phyloP scores from a whole-genome alignment of 1,140 invertebrate genomes.

The Euura saliciscinereae region DNA sequence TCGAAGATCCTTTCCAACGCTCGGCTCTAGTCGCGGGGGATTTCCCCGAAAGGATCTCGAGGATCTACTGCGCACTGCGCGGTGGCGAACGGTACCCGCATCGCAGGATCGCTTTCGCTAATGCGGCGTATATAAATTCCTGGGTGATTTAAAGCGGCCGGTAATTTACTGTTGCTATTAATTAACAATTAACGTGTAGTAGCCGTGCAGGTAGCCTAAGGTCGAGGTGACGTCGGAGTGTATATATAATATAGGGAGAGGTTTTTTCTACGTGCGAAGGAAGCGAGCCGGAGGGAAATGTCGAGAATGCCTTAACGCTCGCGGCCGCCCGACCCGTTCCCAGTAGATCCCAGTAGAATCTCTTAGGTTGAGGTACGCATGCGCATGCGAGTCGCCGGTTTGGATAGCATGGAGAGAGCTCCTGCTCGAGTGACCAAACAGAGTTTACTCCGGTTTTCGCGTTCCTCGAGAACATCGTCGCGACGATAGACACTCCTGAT shows the following conservation, averaged over 20 bases:
- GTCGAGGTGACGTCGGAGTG: no score
- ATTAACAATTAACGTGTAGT: background rate
- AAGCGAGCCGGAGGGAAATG: constrained; percentile 36
- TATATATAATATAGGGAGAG: no score
- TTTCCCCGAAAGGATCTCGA: no score
- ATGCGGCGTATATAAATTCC: background rate
- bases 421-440: constrained; percentile 52
- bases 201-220: background rate
- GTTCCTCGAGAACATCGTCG: constrained; percentile 45
- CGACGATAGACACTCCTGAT: background rate
- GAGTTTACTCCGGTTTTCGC: constrained; percentile 53
- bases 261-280: no score
- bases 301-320: constrained; percentile 41
- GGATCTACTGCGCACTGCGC: no score
- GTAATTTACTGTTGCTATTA: background rate
- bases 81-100: no score
- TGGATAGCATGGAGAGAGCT: constrained; percentile 51
- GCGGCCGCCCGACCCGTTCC: constrained; percentile 22
- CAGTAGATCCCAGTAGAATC: constrained; percentile 11
- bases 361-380: constrained; percentile 35
- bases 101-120: no score
- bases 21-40: no score
- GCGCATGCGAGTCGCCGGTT: constrained; percentile 34
- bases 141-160: background rate
- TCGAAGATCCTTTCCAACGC: no score